A percentile compares a stretch with the other conserved stretches of the same genome.
Evolutionary conservation across 2,888 invertebrate genomes (phyloP).

Genomic region (Andricus quercusramuli): DNA sequence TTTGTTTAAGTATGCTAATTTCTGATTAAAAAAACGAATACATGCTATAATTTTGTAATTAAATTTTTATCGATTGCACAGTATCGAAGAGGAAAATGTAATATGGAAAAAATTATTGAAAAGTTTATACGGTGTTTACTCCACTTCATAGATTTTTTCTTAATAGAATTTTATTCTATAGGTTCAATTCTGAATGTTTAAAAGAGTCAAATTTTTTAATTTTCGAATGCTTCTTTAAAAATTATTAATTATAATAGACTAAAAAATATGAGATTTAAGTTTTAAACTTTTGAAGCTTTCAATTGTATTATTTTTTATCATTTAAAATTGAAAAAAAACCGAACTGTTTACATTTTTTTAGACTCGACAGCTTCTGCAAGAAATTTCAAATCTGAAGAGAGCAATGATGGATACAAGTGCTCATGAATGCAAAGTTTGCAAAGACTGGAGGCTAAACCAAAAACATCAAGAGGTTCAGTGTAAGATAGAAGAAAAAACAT

Average conservation of each 20-base stretch:
- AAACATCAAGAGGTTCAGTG: constrained; percentile 67
- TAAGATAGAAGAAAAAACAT: constrained; percentile 56
- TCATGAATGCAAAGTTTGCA: constrained; percentile 67
- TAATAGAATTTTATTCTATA: no score
- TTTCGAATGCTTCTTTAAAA: constrained; percentile 26
- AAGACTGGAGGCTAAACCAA: constrained; percentile 59
- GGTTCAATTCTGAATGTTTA: no score
- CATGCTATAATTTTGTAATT: no score
- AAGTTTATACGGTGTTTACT: no score
- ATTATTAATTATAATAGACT: constrained; percentile 11
- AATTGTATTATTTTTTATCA: constrained; percentile 8
- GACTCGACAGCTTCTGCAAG: constrained; percentile 57
- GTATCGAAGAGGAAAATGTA: no score
- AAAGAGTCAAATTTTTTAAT: background rate
- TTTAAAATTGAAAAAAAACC: background rate
- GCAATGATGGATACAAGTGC: constrained; percentile 56
- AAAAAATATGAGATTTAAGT: background rate
- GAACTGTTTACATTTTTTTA: constrained; percentile 43
- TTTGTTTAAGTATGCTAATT: no score
- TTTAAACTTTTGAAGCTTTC: constrained; percentile 1
- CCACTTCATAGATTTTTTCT: no score
- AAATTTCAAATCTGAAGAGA: constrained; percentile 61
- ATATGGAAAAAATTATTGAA: no score
- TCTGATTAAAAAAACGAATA: no score
- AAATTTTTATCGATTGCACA: no score